Evolutionary conservation across 1,140 invertebrate genomes (phyloP).

Genomic region (Heterodera schachtii): DNA sequence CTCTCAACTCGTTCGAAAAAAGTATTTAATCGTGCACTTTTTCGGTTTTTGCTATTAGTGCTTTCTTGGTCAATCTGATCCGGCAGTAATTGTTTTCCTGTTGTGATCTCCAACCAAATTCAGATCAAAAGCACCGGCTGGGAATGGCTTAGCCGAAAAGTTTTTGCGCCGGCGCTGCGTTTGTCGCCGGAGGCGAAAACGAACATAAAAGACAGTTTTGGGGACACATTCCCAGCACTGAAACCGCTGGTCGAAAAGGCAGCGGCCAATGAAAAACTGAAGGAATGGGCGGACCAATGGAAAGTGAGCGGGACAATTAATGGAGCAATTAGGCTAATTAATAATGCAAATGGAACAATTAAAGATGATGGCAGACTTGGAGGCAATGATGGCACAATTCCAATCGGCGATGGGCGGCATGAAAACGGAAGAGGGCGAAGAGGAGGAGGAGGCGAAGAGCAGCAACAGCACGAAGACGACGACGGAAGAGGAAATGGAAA

Average conservation of each 20-base stretch:
- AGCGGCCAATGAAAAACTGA: slow-evolving; percentile 1
- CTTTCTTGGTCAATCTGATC: too few relatives aligned
- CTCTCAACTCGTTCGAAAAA: too few relatives aligned
- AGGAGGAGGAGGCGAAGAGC: too few relatives aligned
- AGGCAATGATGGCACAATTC: neutral
- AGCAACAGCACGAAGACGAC: too few relatives aligned
- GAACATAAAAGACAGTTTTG: neutral
- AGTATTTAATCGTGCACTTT: too few relatives aligned
- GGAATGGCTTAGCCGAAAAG: neutral
- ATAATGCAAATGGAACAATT: neutral
- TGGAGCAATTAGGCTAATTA: neutral
- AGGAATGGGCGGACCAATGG: slow-evolving; percentile 6
- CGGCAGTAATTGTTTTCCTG: too few relatives aligned
- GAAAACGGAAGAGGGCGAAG: neutral
- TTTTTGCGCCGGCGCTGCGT: neutral
- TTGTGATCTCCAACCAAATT: too few relatives aligned
- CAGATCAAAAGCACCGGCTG: neutral
- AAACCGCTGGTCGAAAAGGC: neutral
- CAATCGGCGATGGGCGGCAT: neutral
- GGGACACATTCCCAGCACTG: neutral
- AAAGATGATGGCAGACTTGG: slow-evolving; percentile 18
- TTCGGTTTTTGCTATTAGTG: too few relatives aligned
- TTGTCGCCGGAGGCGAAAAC: slow-evolving; percentile 1
- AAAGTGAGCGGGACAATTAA: neutral
- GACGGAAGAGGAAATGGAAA: too few relatives aligned